A percentile compares a stretch with the other conserved stretches of the same genome.
phyloP scores from a whole-genome alignment of 2,888 invertebrate species.

The Neria commutata region DNA sequence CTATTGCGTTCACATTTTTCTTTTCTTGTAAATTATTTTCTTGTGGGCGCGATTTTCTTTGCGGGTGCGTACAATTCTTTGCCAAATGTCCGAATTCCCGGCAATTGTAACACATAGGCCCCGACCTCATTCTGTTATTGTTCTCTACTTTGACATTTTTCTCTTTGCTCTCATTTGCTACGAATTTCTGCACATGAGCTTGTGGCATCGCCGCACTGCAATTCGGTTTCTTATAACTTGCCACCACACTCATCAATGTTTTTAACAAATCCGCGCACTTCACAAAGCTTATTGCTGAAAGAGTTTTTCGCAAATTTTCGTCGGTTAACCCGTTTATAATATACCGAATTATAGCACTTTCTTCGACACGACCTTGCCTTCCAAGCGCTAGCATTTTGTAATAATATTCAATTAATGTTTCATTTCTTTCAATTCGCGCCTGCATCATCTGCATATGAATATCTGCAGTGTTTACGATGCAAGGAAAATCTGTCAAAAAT shows the following conservation, averaged over 20 bases:
- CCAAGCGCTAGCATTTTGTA: constrained; percentile 21
- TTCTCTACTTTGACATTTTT: not conserved
- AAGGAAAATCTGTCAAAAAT: too few species aligned
- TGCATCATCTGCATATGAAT: constrained; percentile 14
- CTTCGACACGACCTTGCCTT: constrained; percentile 8
- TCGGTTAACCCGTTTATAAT: constrained; percentile 18
- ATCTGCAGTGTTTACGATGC: constrained; percentile 17
- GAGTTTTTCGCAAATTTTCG: constrained; percentile 10
- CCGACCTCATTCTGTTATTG: not conserved
- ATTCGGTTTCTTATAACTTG: not conserved
- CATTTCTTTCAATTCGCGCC: not conserved
- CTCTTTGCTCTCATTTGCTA: too few species aligned
- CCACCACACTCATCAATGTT: not conserved
- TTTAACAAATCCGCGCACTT: constrained; percentile 9
- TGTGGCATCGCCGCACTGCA: not conserved
- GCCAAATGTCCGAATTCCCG: constrained; percentile 15
- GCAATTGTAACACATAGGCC: constrained; percentile 18
- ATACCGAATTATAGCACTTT: constrained; percentile 14
- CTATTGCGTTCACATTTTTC: not conserved
- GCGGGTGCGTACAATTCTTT: constrained; percentile 10
- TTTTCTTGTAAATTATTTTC: not conserved
- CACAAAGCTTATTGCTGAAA: constrained; percentile 13
- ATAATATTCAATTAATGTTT: constrained; percentile 16
- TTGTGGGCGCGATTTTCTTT: not conserved
- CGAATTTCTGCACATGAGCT: not conserved